Conservation (phyloP, 2,797 vertebrate species). For the Avahi laniger region DNA sequence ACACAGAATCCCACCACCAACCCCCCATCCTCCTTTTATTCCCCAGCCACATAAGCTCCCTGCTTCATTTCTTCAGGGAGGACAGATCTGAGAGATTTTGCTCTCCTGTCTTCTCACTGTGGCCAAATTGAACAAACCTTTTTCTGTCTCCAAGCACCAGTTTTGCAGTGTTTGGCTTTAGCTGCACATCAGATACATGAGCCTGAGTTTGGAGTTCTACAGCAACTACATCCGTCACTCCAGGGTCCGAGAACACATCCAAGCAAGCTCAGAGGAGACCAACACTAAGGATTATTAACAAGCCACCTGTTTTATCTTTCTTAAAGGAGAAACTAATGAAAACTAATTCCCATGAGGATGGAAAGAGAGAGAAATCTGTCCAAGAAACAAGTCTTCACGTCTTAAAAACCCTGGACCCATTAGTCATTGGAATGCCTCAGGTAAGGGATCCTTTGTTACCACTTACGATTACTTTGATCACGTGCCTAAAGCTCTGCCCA, state of each 20-base stretch:
- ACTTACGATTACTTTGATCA: not conserved
- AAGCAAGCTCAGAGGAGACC: not conserved
- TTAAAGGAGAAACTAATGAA: slow-evolving; percentile 69
- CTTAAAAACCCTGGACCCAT: slow-evolving; percentile 67
- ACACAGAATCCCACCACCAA: not conserved
- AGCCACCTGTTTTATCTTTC: slow-evolving; percentile 37
- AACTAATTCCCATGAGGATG: slow-evolving; percentile 11
- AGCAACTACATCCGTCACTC: not conserved
- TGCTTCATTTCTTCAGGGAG: not conserved
- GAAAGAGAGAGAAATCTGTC: slow-evolving; percentile 55
- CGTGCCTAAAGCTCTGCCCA: not conserved
- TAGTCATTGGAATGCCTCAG: slow-evolving; percentile 75
- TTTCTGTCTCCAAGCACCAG: not conserved
- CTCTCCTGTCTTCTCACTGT: not conserved
- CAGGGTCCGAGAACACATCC: not conserved
- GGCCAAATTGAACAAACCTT: not conserved
- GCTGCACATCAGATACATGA: too few species aligned
- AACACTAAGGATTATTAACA: not conserved
- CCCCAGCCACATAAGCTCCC: not conserved
- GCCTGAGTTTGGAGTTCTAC: not conserved
- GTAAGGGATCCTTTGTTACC: slow-evolving; percentile 9
- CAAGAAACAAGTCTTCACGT: slow-evolving; percentile 56
- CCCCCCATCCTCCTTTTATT: not conserved
- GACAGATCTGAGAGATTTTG: not conserved
- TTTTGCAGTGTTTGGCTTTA: not conserved